A percentile compares a stretch with the other conserved stretches of the same genome.
phyloP scores from a whole-genome alignment of 2,888 invertebrate species.

The Acholoe squamosa region DNA sequence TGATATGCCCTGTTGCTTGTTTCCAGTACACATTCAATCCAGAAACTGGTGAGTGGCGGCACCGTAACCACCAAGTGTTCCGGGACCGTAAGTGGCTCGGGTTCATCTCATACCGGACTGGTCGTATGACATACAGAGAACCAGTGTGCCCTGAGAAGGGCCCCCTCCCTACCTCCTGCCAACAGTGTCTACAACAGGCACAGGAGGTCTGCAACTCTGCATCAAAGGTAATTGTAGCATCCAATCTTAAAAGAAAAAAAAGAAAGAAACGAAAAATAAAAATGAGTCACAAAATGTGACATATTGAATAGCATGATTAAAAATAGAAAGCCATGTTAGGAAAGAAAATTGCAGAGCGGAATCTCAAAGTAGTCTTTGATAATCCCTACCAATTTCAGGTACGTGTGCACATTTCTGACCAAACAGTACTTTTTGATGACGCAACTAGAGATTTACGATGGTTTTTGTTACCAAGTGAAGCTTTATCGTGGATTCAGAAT shows the following conservation, averaged over 20 bases:
- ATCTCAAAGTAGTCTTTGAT: neutral
- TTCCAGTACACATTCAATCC: constrained; percentile 92
- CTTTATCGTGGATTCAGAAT: constrained; percentile 86
- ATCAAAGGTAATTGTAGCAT: constrained; percentile 74
- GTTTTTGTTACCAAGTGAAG: constrained; percentile 95
- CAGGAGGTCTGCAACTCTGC: constrained; percentile 90
- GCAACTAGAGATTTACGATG: constrained; percentile 90
- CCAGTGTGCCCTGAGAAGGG: constrained; percentile 74
- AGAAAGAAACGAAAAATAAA: too few relatives aligned
- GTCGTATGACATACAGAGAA: constrained; percentile 88
- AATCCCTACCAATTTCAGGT: neutral
- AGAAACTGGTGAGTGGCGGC: constrained; percentile 95
- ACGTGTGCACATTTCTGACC: constrained; percentile 83
- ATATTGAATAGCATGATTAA: neutral
- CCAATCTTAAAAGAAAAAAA: too few relatives aligned
- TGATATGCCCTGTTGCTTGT: constrained; percentile 25
- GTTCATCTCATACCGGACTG: constrained; percentile 89
- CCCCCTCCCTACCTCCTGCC: constrained; percentile 76
- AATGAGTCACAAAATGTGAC: neutral
- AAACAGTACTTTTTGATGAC: constrained; percentile 88
- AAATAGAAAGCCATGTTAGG: neutral
- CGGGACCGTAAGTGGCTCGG: constrained; percentile 93
- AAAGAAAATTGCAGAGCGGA: too few relatives aligned
- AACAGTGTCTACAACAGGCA: constrained; percentile 91
- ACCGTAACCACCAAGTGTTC: constrained; percentile 88